These are phyloP conservation scores for Ursus arctos DNA, from an alignment of 2,113 vertebrate genomes.

Conservation along the genomic window DNA sequence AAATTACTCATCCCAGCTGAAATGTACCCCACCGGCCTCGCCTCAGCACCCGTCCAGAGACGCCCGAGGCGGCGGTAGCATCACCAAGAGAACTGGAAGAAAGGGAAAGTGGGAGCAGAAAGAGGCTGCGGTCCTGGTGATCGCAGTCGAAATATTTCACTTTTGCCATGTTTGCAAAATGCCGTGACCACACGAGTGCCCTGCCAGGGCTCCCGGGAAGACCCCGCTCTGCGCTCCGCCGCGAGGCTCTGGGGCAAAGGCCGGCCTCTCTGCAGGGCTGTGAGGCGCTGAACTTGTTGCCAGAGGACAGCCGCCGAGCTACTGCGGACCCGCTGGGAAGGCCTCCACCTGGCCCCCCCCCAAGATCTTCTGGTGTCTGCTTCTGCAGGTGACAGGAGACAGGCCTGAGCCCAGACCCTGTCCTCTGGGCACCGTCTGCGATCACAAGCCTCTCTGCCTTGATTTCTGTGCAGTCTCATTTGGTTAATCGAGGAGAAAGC, in stretches of 20 bases:
- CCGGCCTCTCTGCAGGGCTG: too few relatives aligned
- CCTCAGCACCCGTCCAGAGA: accelerated
- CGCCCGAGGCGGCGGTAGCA: accelerated
- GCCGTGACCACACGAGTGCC: accelerated
- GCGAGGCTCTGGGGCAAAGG: neutral
- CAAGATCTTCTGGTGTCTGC: neutral
- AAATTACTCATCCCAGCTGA: neutral
- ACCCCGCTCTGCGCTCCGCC: accelerated
- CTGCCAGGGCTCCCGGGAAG: neutral
- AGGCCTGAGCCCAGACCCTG: neutral
- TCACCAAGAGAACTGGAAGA: accelerated
- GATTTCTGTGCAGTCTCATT: neutral
- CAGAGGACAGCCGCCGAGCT: neutral
- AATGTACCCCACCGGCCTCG: neutral
- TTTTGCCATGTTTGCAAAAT: neutral
- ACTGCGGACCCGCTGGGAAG: neutral
- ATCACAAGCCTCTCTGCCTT: neutral
- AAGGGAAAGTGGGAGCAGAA: too few relatives aligned
- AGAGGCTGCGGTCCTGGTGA: accelerated
- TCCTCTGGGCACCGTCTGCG: accelerated
- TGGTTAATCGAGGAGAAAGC: neutral
- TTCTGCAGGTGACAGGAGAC: neutral
- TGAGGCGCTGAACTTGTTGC: too few relatives aligned
- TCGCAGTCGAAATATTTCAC: accelerated
- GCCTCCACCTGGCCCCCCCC: neutral